A percentile compares a stretch with the other conserved stretches of the same genome.
These are phyloP conservation scores for Pipistrellus pipistrellus DNA, from an alignment of 2,797 vertebrate genomes.

Conservation along the genomic window DNA sequence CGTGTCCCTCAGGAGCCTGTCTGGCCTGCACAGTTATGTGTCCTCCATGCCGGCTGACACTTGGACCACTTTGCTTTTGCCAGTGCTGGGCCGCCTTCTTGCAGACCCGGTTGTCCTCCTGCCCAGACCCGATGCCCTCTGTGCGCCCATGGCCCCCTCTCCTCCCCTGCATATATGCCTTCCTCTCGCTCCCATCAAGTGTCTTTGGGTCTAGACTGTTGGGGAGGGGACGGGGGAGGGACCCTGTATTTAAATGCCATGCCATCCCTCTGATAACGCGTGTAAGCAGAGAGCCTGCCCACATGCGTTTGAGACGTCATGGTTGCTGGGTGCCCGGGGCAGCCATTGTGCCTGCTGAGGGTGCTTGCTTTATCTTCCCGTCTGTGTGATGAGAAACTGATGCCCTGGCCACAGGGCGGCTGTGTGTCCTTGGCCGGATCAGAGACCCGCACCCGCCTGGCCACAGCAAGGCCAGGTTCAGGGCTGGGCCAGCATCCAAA, in stretches of 20 bases:
- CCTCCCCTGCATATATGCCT: accelerated
- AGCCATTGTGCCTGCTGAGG: accelerated
- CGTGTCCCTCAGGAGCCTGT: background rate
- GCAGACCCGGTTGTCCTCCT: accelerated
- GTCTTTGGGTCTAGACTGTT: background rate
- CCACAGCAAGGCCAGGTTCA: background rate
- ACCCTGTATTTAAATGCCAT: background rate
- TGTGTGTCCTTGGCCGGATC: accelerated
- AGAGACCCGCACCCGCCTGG: background rate
- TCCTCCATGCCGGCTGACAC: accelerated
- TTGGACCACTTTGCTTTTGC: background rate
- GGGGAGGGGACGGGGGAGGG: background rate
- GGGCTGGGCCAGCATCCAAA: background rate
- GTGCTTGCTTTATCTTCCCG: background rate
- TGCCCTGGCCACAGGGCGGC: background rate
- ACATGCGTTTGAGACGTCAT: accelerated
- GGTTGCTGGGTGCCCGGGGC: accelerated
- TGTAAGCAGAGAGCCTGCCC: background rate
- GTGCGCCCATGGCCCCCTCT: too few relatives aligned
- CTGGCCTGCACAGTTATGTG: too few relatives aligned
- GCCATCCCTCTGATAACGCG: accelerated
- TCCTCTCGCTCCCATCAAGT: accelerated
- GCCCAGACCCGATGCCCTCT: accelerated
- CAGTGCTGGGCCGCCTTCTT: background rate
- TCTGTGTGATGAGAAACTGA: background rate